phyloP scores from a whole-genome alignment of 2,113 vertebrate species.

The Psilopsiagon aymara region DNA sequence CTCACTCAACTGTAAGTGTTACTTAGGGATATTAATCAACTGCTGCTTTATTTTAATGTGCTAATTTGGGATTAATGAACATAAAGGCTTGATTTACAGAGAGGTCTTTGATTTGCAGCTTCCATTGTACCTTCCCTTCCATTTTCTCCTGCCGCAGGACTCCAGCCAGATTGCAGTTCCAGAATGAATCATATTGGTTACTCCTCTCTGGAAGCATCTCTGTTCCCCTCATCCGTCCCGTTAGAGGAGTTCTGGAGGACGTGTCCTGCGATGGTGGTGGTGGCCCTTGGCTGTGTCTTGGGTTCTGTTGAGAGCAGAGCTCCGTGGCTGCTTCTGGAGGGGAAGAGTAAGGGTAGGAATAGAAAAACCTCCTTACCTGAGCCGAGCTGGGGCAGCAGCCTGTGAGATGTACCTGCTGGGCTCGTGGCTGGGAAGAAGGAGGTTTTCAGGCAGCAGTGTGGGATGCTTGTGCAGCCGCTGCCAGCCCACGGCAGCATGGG shows the following conservation, averaged over 20 bases:
- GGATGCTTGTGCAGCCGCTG: not conserved
- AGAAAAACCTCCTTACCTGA: not conserved
- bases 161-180: not conserved
- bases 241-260: accelerated
- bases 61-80: conserved; percentile 64
- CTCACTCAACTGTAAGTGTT: conserved; percentile 27
- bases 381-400: not conserved
- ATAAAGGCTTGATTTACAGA: conserved; percentile 33
- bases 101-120: conserved; percentile 36
- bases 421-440: not conserved
- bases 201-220: not conserved
- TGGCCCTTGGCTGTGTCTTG: too few relatives aligned
- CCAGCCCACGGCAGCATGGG: not conserved
- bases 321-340: not conserved
- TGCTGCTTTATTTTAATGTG: conserved; percentile 61
- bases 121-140: not conserved
- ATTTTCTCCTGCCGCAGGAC: not conserved
- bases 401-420: not conserved
- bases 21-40: conserved; percentile 54
- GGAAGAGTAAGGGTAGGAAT: not conserved
- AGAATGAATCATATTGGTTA: not conserved
- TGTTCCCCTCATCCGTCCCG: not conserved
- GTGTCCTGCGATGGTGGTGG: accelerated
- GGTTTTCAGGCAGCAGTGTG: not conserved
- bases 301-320: not conserved